These are phyloP conservation scores for Agonopterix subpropinquella DNA, from an alignment of 2,888 invertebrate species.

Conservation along the genomic window DNA sequence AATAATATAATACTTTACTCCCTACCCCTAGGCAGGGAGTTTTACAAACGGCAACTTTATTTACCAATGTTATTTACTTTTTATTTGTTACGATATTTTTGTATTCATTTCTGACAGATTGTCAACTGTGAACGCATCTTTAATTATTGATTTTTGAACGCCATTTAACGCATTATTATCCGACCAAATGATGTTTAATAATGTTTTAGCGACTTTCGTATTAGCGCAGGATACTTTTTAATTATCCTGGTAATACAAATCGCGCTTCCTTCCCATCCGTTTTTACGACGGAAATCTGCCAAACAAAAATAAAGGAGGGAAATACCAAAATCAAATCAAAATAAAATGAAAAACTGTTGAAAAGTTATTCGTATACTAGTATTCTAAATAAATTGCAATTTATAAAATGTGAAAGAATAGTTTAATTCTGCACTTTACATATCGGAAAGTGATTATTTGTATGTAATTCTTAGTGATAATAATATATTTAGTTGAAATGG, in stretches of 20 bases:
- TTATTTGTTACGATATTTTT: not conserved
- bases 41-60: too few species aligned
- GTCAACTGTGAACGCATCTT: conserved; percentile 7
- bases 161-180: conserved; percentile 27
- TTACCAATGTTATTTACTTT: too few species aligned
- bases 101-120: too few species aligned
- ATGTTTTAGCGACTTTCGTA: not conserved
- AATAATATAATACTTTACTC: too few species aligned
- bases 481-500: conserved; percentile 35
- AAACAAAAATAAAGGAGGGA: conserved; percentile 24
- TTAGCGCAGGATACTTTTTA: conserved; percentile 1
- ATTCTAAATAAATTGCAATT: conserved; percentile 1
- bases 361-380: not conserved
- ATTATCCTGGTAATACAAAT: conserved; percentile 1
- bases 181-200: conserved; percentile 10
- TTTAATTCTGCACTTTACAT: not conserved
- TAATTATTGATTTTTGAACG: conserved; percentile 30
- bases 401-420: conserved; percentile 12
- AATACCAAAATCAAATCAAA: conserved; percentile 18
- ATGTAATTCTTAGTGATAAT: not conserved
- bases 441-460: conserved; percentile 7
- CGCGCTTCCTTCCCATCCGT: conserved; percentile 7
- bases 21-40: too few species aligned
- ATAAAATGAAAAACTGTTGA: conserved; percentile 7
- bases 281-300: conserved; percentile 15